Evolutionary conservation across 1,140 invertebrate genomes (phyloP).

Genomic region (Drosophila nigromelanica): DNA sequence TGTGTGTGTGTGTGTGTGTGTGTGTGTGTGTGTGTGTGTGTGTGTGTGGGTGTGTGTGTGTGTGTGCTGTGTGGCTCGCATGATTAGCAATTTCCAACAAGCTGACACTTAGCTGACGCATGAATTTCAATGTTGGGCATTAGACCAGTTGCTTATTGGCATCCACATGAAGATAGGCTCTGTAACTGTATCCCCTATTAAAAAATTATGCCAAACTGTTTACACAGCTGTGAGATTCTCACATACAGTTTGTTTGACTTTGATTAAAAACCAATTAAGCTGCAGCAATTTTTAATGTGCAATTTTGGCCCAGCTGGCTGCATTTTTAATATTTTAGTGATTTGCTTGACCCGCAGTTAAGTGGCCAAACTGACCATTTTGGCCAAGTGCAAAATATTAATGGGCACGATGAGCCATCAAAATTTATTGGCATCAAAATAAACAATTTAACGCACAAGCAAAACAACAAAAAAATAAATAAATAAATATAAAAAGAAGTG

Average conservation of each 20-base stretch:
- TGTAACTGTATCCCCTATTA: background rate
- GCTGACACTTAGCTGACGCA: constrained; percentile 77
- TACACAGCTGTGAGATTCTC: background rate
- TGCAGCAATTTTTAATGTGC: constrained; percentile 17
- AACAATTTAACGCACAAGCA: constrained; percentile 62
- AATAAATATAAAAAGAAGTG: constrained; percentile 47
- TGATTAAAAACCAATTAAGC: constrained; percentile 39
- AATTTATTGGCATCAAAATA: constrained; percentile 74
- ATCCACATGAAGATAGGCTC: background rate
- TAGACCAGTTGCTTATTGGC: constrained; percentile 14
- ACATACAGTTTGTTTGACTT: background rate
- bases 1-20: constrained; percentile 7
- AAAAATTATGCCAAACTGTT: constrained; percentile 28
- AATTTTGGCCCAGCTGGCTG: constrained; percentile 7
- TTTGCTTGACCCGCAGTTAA: constrained; percentile 10
- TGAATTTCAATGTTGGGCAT: constrained; percentile 52
- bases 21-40: constrained; percentile 19
- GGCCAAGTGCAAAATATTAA: constrained; percentile 49
- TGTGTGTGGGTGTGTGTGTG: background rate
- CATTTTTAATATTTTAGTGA: constrained; percentile 9
- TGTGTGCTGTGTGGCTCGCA: constrained; percentile 30
- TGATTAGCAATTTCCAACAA: constrained; percentile 76
- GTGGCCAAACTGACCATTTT: constrained; percentile 14
- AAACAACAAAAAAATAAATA: constrained; percentile 38
- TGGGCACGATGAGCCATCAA: constrained; percentile 60